A percentile compares a stretch with the other conserved stretches of the same genome.
phyloP scores from a whole-genome alignment of 2,113 vertebrate genomes.

The Speoplatyrhinus poulsoni region DNA sequence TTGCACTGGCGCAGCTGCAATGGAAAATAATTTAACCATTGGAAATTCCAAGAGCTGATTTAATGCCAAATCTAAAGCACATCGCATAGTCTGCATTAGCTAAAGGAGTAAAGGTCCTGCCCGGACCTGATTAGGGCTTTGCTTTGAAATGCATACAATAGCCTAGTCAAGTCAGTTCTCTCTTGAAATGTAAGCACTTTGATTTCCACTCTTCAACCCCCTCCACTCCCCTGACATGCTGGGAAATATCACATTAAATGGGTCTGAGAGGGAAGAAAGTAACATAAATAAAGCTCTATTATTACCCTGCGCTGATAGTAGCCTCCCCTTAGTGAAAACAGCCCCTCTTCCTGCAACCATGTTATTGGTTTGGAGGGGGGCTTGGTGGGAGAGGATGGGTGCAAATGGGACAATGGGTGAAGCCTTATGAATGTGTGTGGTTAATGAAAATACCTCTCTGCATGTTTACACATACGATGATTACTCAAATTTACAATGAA shows the following conservation, averaged over 20 bases:
- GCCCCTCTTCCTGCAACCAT: slow-evolving; percentile 21
- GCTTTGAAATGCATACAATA: slow-evolving; percentile 26
- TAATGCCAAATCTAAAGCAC: slow-evolving; percentile 55
- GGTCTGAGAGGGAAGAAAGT: slow-evolving; percentile 32
- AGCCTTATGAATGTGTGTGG: no score
- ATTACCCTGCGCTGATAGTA: slow-evolving; percentile 43
- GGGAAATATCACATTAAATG: slow-evolving; percentile 63
- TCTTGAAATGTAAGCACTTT: slow-evolving; percentile 38
- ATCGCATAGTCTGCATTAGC: slow-evolving; percentile 48
- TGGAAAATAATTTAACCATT: slow-evolving; percentile 6
- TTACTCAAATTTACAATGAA: no score
- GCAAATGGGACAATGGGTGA: no score
- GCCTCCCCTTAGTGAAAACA: slow-evolving; percentile 3
- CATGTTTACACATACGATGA: no score
- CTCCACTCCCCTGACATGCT: slow-evolving; percentile 37
- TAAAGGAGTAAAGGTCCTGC: slow-evolving; percentile 47
- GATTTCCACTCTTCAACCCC: slow-evolving; percentile 51
- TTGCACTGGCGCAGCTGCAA: no score
- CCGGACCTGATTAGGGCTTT: slow-evolving; percentile 19
- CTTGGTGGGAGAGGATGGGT: no score
- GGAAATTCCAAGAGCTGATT: slow-evolving; percentile 38
- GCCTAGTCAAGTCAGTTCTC: slow-evolving; percentile 26
- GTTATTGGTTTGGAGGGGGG: slow-evolving; percentile 32
- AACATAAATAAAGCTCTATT: slow-evolving; percentile 55
- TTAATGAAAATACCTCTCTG: no score